Evolutionary conservation across 2,888 invertebrate species (phyloP).

Genomic region (Drosophila yooni): DNA sequence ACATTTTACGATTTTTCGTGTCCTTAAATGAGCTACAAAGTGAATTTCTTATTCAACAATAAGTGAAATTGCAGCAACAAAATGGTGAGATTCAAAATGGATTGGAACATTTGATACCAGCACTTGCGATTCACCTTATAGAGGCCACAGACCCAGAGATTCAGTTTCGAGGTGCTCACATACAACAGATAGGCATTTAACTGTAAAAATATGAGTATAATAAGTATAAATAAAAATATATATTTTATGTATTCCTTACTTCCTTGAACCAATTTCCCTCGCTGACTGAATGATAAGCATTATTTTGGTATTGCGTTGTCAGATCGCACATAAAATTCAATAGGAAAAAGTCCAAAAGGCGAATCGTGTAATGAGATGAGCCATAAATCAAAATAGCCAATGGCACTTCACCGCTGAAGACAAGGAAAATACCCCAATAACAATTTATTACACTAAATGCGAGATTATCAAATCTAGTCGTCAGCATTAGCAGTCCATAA

Average conservation of each 20-base stretch:
- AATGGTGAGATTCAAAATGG: background rate
- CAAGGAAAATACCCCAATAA: constrained; percentile 44
- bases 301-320: constrained; percentile 33
- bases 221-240: background rate
- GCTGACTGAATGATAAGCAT: background rate
- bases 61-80: constrained; percentile 6
- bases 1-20: no score
- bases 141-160: constrained; percentile 22
- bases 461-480: constrained; percentile 41
- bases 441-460: constrained; percentile 24
- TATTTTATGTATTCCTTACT: background rate
- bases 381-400: background rate
- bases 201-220: constrained; percentile 18
- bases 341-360: constrained; percentile 46
- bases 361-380: background rate
- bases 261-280: constrained; percentile 26
- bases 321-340: constrained; percentile 56
- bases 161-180: constrained; percentile 22
- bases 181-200: constrained; percentile 51
- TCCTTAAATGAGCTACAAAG: background rate
- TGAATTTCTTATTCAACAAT: background rate
- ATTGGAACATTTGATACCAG: background rate
- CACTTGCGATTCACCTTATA: background rate
- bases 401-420: background rate
- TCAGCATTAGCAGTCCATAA: constrained; percentile 44